Conservation (phyloP, 2,797 vertebrate species). For the Siniperca undulata region DNA sequence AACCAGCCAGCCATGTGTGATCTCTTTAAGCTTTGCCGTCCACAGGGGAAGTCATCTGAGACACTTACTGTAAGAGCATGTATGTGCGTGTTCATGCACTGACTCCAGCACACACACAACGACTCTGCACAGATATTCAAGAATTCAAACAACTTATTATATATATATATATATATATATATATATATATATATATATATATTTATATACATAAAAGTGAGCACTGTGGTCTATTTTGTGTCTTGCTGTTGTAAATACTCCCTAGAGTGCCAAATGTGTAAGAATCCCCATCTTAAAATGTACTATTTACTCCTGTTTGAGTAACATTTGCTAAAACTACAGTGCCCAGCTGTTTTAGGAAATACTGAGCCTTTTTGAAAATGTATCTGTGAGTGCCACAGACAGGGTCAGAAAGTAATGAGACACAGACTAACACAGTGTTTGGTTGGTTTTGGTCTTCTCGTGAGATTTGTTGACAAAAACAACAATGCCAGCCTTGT, state of each 20-base stretch:
- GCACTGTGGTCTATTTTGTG: too few species aligned
- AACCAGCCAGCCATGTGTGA: conserved; percentile 8
- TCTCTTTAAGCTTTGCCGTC: not conserved
- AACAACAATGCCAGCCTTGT: not conserved
- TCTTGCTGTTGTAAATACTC: not conserved
- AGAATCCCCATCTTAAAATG: not conserved
- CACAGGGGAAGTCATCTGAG: conserved; percentile 5
- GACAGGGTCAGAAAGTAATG: not conserved
- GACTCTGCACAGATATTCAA: not conserved
- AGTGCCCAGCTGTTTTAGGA: not conserved
- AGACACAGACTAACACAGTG: too few species aligned
- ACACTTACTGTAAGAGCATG: not conserved
- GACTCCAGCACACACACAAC: not conserved
- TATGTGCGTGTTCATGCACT: not conserved
- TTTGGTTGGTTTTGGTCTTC: not conserved
- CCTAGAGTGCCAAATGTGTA: not conserved
- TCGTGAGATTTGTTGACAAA: not conserved
- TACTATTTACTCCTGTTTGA: too few species aligned
- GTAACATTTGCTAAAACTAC: too few species aligned
- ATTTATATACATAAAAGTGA: too few species aligned
- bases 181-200: too few species aligned
- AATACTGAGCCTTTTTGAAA: not conserved
- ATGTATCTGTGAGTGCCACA: not conserved
- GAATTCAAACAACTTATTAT: not conserved
- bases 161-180: too few species aligned